A percentile compares a stretch with the other conserved stretches of the same genome.
These are phyloP conservation scores for Brienomyrus longianalis DNA, from an alignment of 2,113 vertebrate genomes.

Conservation along the genomic window DNA sequence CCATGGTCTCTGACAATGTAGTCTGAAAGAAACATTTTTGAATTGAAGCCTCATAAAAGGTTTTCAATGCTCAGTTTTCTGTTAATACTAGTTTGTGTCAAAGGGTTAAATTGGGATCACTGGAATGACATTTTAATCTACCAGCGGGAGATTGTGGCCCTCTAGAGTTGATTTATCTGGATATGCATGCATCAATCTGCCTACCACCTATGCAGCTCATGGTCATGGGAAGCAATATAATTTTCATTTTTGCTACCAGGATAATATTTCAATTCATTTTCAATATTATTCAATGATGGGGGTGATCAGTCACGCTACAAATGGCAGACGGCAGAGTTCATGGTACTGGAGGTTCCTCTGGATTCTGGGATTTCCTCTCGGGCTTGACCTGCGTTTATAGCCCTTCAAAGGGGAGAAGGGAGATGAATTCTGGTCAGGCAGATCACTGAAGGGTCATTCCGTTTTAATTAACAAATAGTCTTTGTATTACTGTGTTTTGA, in stretches of 20 bases:
- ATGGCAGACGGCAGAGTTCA: background rate
- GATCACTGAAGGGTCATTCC: background rate
- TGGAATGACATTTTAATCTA: background rate
- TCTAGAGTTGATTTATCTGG: background rate
- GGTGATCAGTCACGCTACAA: background rate
- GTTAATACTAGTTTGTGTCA: background rate
- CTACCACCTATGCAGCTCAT: background rate
- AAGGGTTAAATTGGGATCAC: background rate
- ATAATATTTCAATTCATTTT: background rate
- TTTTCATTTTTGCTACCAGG: background rate
- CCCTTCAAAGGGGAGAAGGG: background rate
- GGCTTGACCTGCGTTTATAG: background rate
- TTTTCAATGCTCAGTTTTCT: background rate
- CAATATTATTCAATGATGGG: background rate
- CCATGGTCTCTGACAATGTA: background rate
- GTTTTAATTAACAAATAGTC: background rate
- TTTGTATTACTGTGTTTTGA: background rate
- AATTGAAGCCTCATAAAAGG: background rate
- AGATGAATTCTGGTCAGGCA: background rate
- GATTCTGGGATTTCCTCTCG: background rate
- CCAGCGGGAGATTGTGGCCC: background rate
- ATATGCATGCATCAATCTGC: background rate
- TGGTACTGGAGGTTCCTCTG: background rate
- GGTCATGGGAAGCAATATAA: background rate
- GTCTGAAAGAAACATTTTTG: background rate